Evolutionary conservation across 2,888 invertebrate species (phyloP), one percentile per base, ranked within the genome.

Genomic region (Ommatoiulus sabulosus): DNA sequence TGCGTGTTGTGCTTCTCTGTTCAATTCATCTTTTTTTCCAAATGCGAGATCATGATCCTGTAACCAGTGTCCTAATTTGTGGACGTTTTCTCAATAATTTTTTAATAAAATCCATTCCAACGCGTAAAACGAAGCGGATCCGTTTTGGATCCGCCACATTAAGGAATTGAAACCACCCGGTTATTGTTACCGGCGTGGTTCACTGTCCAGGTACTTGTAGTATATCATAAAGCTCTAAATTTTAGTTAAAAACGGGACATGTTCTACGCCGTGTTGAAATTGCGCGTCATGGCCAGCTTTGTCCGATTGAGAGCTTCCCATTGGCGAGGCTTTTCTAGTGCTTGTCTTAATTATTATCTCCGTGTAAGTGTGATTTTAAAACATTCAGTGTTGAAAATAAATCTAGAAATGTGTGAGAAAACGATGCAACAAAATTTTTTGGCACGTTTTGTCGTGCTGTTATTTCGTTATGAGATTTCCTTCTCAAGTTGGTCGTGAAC

Each of bases 321-420:
- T 63, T 63, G 63, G 63, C 4, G 63, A 63, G 20, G 63, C 63
- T 63, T 63, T 63, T 6, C n/a, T 63, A 63, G 63, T 63, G 20
- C 20, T 63, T 63, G 63, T 63, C 63, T 63, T 63, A 63, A 63
- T 63, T 63, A 63, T 63, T 63, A 63, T 63, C 5, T 20, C 20
- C n/a, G 63, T 85, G 85, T 85, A 43, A 85, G 85, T 85, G 85
- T 85, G 85, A 44, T 85, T 85, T 44, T 44, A 85, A 44, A 85
- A 44, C 85, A 85, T 63, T 63, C 63, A 85, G 44, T 44, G 43
- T 85, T 85, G 85, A 85, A 85, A 85, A 85, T 85, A 85, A 85
- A 85, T 85, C n/a, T 85, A 85, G 43, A 85, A 44, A 44, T 85
- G 43, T 85, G 85, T 85, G 44, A 85, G 63, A 63, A 57, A 63